phyloP scores from a whole-genome alignment of 2,113 vertebrate species.

The Tenrec ecaudatus region DNA sequence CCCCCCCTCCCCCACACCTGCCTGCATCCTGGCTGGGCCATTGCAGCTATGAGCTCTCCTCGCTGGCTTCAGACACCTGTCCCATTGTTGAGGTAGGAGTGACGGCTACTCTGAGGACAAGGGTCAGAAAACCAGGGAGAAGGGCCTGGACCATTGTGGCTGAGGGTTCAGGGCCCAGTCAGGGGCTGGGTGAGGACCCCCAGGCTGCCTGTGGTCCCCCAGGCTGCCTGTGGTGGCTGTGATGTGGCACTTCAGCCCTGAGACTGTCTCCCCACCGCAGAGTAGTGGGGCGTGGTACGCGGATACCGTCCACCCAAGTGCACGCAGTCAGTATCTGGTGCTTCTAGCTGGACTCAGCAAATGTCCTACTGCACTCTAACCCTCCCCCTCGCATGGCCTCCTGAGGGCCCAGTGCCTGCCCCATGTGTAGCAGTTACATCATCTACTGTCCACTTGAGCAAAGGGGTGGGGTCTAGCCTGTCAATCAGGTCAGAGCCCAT shows the following conservation, averaged over 20 bases:
- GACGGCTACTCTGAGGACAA: neutral
- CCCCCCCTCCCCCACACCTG: neutral
- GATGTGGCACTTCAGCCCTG: too few species aligned
- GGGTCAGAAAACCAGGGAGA: neutral
- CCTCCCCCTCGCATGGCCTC: neutral
- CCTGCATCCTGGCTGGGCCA: neutral
- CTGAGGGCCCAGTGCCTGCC: neutral
- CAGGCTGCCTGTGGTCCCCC: neutral
- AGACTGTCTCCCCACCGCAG: too few species aligned
- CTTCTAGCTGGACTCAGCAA: too few species aligned
- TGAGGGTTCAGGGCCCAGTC: neutral
- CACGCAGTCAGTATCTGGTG: rapidly evolving
- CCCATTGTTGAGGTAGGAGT: neutral
- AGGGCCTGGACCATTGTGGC: neutral
- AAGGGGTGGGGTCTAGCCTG: too few species aligned
- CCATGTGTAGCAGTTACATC: neutral
- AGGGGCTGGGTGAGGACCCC: neutral
- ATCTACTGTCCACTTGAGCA: too few species aligned
- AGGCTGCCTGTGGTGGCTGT: neutral
- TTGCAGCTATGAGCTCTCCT: neutral
- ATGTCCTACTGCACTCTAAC: too few species aligned
- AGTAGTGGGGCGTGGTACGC: too few species aligned
- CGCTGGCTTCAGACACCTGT: neutral
- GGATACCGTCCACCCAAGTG: neutral
- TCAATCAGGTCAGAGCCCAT: too few species aligned